Conservation (phyloP, 2,113 vertebrate species). For the Lanius ludovicianus region DNA sequence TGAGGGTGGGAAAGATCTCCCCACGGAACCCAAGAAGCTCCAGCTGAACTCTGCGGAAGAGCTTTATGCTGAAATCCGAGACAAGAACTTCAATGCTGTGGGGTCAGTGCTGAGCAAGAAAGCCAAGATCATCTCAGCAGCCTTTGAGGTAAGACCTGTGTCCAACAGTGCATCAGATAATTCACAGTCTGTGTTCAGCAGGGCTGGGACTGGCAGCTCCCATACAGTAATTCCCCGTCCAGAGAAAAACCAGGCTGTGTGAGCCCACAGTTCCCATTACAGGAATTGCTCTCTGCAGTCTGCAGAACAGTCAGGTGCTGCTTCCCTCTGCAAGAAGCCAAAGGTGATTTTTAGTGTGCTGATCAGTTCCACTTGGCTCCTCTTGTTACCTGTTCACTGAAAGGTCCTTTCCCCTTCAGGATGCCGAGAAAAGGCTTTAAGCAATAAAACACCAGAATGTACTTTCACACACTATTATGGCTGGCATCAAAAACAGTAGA, state of each 20-base stretch:
- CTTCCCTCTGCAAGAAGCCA: background rate
- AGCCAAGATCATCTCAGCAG: constrained; percentile 96
- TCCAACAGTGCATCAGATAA: fast-evolving
- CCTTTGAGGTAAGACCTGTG: constrained; percentile 86
- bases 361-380: background rate
- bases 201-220: background rate
- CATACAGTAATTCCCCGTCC: background rate
- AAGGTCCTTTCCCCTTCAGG: background rate
- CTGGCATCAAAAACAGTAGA: background rate
- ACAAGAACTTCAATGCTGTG: constrained; percentile 98
- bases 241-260: background rate
- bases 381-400: background rate
- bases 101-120: constrained; percentile 96
- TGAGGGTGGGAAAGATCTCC: constrained; percentile 89
- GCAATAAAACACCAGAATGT: background rate
- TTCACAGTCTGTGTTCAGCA: background rate
- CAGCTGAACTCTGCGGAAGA: constrained; percentile 97
- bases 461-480: background rate
- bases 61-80: constrained; percentile 94
- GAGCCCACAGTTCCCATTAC: background rate
- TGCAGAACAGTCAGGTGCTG: background rate
- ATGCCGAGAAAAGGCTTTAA: background rate
- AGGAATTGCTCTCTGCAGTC: background rate
- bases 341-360: background rate
- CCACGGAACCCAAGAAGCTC: constrained; percentile 93